Percentiles rank a stretch among this genome's conserved stretches.
Conservation (phyloP, 2,113 vertebrate species). For the Grallaria varia region DNA sequence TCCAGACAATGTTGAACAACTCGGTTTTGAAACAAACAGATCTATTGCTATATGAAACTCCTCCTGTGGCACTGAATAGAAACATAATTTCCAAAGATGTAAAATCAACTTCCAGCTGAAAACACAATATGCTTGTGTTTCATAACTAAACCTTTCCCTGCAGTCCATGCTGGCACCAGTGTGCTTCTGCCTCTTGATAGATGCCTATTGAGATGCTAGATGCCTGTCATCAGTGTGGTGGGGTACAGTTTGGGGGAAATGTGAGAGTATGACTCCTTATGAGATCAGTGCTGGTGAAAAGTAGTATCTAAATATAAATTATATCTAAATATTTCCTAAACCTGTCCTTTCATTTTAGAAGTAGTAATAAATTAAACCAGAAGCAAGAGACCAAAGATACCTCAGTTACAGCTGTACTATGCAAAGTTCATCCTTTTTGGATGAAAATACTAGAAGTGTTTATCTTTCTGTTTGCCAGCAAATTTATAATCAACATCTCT, state of each 20-base stretch:
- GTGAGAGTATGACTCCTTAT: background rate
- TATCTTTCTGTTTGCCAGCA: background rate
- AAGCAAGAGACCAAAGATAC: background rate
- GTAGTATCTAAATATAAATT: background rate
- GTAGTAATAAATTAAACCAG: background rate
- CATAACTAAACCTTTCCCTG: background rate
- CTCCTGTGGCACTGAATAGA: background rate
- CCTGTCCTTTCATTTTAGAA: background rate
- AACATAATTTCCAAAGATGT: constrained; percentile 4
- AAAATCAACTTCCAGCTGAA: constrained; percentile 14
- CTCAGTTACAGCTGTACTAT: background rate
- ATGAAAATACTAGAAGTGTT: background rate
- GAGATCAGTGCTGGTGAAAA: background rate
- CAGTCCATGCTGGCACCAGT: background rate
- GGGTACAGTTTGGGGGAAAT: background rate
- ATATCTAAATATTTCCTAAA: background rate
- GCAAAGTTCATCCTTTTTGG: background rate
- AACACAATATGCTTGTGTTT: background rate
- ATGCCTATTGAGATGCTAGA: background rate
- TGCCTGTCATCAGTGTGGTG: background rate
- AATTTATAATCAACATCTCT: background rate
- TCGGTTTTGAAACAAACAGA: background rate
- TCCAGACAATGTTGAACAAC: background rate
- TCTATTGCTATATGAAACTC: background rate
- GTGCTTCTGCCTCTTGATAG: background rate